These are phyloP conservation scores for Smutsia gigantea DNA, from an alignment of 2,797 vertebrate species.

Conservation along the genomic window DNA sequence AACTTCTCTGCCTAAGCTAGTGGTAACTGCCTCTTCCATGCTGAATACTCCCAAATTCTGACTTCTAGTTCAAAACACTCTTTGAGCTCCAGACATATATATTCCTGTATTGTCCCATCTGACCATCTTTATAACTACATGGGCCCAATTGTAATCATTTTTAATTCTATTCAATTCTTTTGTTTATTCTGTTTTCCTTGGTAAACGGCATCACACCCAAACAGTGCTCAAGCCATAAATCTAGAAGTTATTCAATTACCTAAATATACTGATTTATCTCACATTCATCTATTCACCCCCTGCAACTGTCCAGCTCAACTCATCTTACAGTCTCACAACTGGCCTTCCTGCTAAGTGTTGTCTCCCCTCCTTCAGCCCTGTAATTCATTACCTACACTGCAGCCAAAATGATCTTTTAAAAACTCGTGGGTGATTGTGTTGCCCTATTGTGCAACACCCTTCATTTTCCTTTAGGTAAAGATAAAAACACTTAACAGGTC, in stretches of 20 bases:
- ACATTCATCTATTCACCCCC: background rate
- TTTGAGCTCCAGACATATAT: background rate
- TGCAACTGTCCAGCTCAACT: background rate
- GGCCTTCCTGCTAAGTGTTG: background rate
- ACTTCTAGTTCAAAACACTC: background rate
- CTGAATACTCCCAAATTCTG: background rate
- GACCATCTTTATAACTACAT: background rate
- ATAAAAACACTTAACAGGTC: background rate
- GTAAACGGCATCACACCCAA: background rate
- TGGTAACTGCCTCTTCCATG: background rate
- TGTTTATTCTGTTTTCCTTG: background rate
- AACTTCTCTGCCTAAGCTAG: background rate
- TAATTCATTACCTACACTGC: background rate
- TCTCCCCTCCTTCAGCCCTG: background rate
- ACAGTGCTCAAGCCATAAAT: background rate
- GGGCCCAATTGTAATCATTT: background rate
- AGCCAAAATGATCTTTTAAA: background rate
- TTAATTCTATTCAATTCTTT: background rate
- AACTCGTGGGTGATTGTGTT: background rate
- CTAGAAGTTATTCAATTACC: background rate
- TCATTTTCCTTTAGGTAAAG: background rate
- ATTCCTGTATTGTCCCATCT: background rate
- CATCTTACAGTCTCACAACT: background rate
- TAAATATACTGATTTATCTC: background rate
- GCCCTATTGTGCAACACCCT: background rate